A percentile compares a stretch with the other conserved stretches of the same genome.
phyloP scores from a whole-genome alignment of 2,113 vertebrate species.

The Aramus guarauna region DNA sequence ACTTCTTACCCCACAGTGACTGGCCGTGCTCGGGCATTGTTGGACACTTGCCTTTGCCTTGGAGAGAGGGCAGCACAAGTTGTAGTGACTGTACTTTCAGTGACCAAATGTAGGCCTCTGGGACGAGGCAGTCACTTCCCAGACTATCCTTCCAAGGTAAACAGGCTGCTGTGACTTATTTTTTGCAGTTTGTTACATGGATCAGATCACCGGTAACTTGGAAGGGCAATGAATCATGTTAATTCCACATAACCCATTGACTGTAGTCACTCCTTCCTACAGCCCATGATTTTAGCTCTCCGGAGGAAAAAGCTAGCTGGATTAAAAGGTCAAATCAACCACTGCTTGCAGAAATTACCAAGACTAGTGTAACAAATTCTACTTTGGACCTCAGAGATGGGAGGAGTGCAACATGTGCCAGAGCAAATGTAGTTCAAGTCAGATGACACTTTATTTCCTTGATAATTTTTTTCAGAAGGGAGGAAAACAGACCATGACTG shows the following conservation, averaged over 20 bases:
- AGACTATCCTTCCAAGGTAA: not conserved
- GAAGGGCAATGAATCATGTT: not conserved
- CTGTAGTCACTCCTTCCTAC: not conserved
- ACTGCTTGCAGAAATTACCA: not conserved
- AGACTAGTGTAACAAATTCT: not conserved
- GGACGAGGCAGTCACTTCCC: not conserved
- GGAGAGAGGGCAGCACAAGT: conserved; percentile 65
- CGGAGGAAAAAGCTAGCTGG: not conserved
- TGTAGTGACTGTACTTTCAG: conserved; percentile 44
- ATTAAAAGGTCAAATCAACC: not conserved
- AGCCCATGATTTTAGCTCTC: not conserved
- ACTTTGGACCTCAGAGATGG: not conserved
- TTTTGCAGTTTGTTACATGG: not conserved
- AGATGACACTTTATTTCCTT: not conserved
- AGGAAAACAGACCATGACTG: not conserved
- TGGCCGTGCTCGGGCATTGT: conserved; percentile 53
- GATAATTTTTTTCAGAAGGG: not conserved
- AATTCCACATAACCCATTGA: not conserved
- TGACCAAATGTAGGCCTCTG: not conserved
- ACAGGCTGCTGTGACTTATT: not conserved
- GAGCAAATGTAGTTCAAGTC: not conserved
- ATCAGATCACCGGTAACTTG: not conserved
- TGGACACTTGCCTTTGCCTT: conserved; percentile 69
- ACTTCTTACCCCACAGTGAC: conserved; percentile 56
- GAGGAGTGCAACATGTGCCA: not conserved